Conservation (phyloP, 2,888 invertebrate genomes). For the Sepiola atlantica region DNA sequence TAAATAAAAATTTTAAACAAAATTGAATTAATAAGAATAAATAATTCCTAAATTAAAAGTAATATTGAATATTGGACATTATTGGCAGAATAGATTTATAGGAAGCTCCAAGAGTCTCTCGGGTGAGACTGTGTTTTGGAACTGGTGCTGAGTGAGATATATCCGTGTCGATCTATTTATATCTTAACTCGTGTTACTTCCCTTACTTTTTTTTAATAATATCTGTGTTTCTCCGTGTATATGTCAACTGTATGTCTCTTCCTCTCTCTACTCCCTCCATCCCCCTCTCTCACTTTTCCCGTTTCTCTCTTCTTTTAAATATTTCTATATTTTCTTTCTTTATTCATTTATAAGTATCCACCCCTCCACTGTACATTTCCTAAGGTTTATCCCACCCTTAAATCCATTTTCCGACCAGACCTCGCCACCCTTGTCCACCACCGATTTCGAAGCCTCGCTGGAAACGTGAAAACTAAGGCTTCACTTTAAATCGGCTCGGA, state of each 20-base stretch:
- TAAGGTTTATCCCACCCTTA: too few species aligned
- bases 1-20: too few species aligned
- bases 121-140: too few species aligned
- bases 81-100: too few species aligned
- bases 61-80: too few species aligned
- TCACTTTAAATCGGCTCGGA: constrained; percentile 22
- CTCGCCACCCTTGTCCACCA: too few species aligned
- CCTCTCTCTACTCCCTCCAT: background rate
- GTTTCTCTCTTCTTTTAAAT: background rate
- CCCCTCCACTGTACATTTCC: background rate
- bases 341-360: background rate
- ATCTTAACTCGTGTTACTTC: background rate
- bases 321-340: background rate
- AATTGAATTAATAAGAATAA: too few species aligned
- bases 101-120: too few species aligned
- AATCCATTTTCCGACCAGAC: too few species aligned
- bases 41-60: too few species aligned
- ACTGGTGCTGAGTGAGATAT: too few species aligned
- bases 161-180: too few species aligned
- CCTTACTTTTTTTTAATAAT: background rate
- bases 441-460: background rate
- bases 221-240: background rate
- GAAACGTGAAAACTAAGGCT: background rate
- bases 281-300: background rate
- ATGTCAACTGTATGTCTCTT: background rate